A percentile compares a stretch with the other conserved stretches of the same genome.
Evolutionary conservation across 2,797 vertebrate genomes (phyloP).

Genomic region (Anisognathus igniventris): DNA sequence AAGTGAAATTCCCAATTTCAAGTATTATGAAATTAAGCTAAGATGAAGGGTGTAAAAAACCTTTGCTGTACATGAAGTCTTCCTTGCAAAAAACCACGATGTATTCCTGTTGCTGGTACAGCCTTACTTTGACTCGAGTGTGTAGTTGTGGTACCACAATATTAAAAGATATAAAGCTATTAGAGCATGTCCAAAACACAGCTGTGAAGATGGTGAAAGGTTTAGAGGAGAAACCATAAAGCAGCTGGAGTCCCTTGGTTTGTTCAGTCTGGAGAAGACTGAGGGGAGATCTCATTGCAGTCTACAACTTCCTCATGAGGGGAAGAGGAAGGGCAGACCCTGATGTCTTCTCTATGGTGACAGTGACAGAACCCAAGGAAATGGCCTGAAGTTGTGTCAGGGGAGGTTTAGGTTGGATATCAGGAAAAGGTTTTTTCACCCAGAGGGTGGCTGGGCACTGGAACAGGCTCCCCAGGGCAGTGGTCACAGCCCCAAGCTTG

Average conservation of each 20-base stretch:
- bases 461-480: not conserved
- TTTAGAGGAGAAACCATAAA: not conserved
- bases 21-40: not conserved
- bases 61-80: not conserved
- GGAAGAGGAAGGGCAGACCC: not conserved
- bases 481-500: not conserved
- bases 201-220: not conserved
- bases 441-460: fast-evolving
- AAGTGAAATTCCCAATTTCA: not conserved
- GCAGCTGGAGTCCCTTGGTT: not conserved
- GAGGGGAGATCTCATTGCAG: not conserved
- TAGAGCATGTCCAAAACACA: not conserved
- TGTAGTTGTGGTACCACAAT: not conserved
- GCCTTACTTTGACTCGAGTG: not conserved
- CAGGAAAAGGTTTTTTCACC: not conserved
- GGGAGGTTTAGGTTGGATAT: not conserved
- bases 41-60: not conserved
- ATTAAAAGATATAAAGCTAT: not conserved
- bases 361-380: fast-evolving
- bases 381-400: not conserved
- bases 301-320: fast-evolving
- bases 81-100: not conserved
- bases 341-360: not conserved
- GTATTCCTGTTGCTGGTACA: not conserved
- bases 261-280: not conserved